These are phyloP conservation scores for Simalia tracyae DNA, from an alignment of 2,797 vertebrate species.

Conservation along the genomic window DNA sequence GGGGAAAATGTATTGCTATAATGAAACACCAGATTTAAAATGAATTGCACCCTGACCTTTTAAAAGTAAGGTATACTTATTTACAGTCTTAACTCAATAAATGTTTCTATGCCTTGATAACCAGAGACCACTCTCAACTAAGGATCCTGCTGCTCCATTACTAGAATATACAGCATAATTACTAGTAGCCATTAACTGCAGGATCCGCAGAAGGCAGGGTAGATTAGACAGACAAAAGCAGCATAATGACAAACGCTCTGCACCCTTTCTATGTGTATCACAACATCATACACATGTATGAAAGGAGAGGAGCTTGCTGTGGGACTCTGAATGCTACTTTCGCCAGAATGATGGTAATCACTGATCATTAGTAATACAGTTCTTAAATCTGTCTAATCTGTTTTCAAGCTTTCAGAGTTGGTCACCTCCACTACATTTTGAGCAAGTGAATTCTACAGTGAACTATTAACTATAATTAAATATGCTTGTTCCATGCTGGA, in stretches of 20 bases:
- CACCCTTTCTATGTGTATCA: neutral
- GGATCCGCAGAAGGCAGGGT: neutral
- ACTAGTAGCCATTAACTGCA: neutral
- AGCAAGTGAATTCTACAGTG: neutral
- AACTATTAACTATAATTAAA: neutral
- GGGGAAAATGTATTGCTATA: constrained; percentile 40
- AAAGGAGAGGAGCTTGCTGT: neutral
- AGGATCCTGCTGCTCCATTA: neutral
- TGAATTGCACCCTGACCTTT: constrained; percentile 28
- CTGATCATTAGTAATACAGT: neutral
- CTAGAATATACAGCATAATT: neutral
- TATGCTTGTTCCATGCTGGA: neutral
- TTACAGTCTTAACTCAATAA: constrained; percentile 16
- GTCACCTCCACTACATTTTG: neutral
- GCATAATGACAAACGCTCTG: neutral
- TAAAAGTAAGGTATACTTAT: constrained; percentile 36
- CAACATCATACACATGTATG: neutral
- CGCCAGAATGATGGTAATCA: neutral
- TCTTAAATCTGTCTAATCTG: neutral
- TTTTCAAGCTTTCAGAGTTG: neutral
- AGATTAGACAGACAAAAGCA: neutral
- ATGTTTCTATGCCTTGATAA: neutral
- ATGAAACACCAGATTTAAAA: constrained; percentile 60
- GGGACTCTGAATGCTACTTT: neutral
- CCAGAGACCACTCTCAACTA: neutral